A percentile compares a stretch with the other conserved stretches of the same genome.
Evolutionary conservation across 1,140 invertebrate species (phyloP).

Genomic region (Danaus melanippus): DNA sequence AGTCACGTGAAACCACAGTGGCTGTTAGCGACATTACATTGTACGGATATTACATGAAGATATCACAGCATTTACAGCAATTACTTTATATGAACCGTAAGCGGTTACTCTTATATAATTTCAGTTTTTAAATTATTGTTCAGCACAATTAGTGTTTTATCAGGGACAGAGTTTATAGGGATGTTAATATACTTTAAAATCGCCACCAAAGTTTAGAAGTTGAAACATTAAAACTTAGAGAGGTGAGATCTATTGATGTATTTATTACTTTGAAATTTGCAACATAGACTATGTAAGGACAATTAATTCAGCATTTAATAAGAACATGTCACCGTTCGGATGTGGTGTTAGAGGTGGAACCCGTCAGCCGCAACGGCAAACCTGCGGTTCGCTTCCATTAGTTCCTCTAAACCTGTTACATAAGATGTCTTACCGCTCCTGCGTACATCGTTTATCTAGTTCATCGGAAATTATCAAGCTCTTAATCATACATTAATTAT

Average conservation of each 20-base stretch:
- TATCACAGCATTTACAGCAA: no score
- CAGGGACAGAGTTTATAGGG: no score
- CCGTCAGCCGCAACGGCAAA: constrained; percentile 46
- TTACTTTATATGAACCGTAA: no score
- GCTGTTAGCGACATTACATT: constrained; percentile 22
- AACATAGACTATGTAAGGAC: no score
- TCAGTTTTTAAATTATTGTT: no score
- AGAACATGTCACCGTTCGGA: constrained; percentile 36
- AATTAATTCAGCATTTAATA: constrained; percentile 14
- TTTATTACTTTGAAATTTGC: no score
- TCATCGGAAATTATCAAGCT: constrained; percentile 16
- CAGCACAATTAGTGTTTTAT: no score
- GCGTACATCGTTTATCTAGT: constrained; percentile 14
- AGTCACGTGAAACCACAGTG: constrained; percentile 23
- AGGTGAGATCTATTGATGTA: no score
- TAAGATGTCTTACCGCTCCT: constrained; percentile 33
- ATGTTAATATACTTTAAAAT: no score
- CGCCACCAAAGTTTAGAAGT: no score
- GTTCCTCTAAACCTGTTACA: constrained; percentile 48
- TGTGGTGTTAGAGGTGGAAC: constrained; percentile 32
- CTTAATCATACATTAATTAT: constrained; percentile 1
- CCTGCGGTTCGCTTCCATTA: constrained; percentile 57
- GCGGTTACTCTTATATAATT: no score
- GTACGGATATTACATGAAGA: constrained; percentile 9
- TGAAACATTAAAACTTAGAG: no score